Base-by-base conservation (phyloP, 2,113 vertebrate species). In the Pteronura brasiliensis region DNA sequence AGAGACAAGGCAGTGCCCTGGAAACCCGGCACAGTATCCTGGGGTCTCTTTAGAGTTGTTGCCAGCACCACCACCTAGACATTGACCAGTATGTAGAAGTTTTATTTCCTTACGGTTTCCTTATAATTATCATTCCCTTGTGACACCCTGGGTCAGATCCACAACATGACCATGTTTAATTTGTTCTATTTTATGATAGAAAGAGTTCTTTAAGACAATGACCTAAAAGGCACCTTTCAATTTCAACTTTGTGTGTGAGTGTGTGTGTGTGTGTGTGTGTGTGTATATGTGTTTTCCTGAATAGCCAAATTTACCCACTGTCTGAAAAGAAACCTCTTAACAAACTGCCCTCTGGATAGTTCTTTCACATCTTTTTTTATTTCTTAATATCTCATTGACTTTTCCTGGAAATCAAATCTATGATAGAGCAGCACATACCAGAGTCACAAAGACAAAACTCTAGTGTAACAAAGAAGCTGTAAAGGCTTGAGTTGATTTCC, bases 261-360 rank as follows among this genome's bases (percentile, higher is more conserved):
- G 23, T 13, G 52, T 52, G 52, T 52, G 14, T 52, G 49, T 52
- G 52, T 52, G 52, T 52, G 42, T 42, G 42, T 42, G 42, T 47
- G 44, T 47, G 52, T 18, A 20, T 57, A 20, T 57, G 31, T 49
- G 52, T 55, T 69, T 83, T 82, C 25, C 57, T 87, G 6, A 85
- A 23, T 81, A 84, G 69, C 20, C 67, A 96, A 83, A 93, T 95
- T 61, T 17, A 84, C 3, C 10, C 10, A 49, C 34, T 69, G 13
- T 86, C 59, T 95, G n/a, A 88, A 93, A 96, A 61, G 69, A 82
- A 81, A 95, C 47, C 15, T 47, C 29, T 44, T 44, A 82, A 90
- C n/a, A 87, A n/a, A 79, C 7, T 71, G 20, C 15, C 15, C 7
- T 88, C 11, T 34, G 14, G 5, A 21, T 49, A 6, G 7, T 71